Percentiles rank a stretch among this genome's conserved stretches.
phyloP scores from a whole-genome alignment of 2,797 vertebrate species.

The Ctenopoma kingsleyae region DNA sequence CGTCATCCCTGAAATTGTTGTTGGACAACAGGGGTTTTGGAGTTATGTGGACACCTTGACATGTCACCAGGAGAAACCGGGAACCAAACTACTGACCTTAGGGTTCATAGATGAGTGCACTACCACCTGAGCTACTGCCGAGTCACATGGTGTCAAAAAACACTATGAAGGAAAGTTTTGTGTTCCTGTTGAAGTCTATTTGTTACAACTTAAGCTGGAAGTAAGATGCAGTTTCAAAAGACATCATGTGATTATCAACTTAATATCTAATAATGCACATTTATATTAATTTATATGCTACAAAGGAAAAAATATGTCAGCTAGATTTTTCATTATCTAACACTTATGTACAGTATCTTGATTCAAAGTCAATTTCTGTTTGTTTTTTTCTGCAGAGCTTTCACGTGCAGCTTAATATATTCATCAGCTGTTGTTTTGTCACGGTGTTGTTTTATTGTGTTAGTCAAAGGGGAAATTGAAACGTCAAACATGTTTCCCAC shows the following conservation, averaged over 20 bases:
- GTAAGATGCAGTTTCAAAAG: neutral
- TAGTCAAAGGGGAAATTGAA: constrained; percentile 18
- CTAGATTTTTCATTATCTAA: constrained; percentile 2
- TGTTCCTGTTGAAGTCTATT: too few relatives aligned
- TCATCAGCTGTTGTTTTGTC: neutral
- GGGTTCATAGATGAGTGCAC: too few relatives aligned
- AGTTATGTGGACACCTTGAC: too few relatives aligned
- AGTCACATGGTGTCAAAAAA: too few relatives aligned
- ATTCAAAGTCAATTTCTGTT: neutral
- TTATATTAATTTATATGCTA: too few relatives aligned
- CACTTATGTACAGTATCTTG: neutral
- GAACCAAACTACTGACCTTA: too few relatives aligned
- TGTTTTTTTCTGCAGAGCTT: too few relatives aligned
- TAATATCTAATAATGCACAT: neutral
- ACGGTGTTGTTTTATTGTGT: neutral
- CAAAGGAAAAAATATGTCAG: too few relatives aligned
- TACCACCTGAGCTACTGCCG: too few relatives aligned
- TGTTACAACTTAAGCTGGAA: neutral
- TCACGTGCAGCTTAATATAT: neutral
- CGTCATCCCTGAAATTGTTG: too few relatives aligned
- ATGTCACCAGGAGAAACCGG: too few relatives aligned
- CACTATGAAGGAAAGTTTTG: neutral
- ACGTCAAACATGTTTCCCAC: constrained; percentile 17
- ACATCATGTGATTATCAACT: neutral
- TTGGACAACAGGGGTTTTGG: too few relatives aligned